These are phyloP conservation scores for Magallana angulata DNA, from an alignment of 1,140 invertebrate species.

Conservation along the genomic window DNA sequence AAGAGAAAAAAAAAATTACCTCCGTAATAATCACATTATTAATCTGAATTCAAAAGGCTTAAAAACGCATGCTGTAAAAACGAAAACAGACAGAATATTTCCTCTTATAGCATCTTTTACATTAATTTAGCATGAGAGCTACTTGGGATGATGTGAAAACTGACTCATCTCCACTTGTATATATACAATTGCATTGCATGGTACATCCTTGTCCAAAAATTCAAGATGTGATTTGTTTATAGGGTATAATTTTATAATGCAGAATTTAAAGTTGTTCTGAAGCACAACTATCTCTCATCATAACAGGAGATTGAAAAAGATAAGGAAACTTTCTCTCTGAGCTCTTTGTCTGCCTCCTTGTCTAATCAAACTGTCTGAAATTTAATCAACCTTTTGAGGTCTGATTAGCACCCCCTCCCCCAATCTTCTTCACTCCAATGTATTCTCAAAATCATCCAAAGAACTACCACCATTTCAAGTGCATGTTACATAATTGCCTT, in stretches of 20 bases:
- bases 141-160: neutral
- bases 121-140: neutral
- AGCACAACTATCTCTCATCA: neutral
- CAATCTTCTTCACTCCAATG: neutral
- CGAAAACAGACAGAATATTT: neutral
- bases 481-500: slow-evolving; percentile 24
- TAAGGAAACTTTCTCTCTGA: neutral
- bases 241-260: neutral
- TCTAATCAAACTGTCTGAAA: slow-evolving; percentile 2
- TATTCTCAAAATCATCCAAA: slow-evolving; percentile 4
- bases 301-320: neutral
- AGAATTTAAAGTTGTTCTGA: neutral
- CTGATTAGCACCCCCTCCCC: neutral
- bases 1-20: neutral
- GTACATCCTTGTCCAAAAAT: neutral
- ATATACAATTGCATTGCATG: neutral
- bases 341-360: neutral
- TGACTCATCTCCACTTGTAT: neutral
- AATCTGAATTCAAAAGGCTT: neutral
- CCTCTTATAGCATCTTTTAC: neutral
- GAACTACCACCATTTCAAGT: slow-evolving; percentile 28
- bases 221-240: neutral
- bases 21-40: neutral
- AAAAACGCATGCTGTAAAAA: neutral
- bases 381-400: neutral